A percentile compares a stretch with the other conserved stretches of the same genome.
These are phyloP conservation scores for Caranx ignobilis DNA, from an alignment of 2,113 vertebrate species.

Conservation along the genomic window DNA sequence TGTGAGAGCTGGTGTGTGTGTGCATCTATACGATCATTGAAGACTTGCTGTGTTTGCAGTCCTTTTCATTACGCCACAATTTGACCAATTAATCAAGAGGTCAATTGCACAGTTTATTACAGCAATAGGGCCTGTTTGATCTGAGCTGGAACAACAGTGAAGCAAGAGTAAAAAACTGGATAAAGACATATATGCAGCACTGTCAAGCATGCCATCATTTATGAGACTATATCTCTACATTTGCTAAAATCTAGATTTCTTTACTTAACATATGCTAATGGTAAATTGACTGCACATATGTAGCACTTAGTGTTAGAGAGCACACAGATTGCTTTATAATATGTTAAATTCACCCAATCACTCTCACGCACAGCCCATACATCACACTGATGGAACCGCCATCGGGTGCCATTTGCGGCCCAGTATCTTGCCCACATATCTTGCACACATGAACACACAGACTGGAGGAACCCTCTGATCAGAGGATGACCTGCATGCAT, in stretches of 20 bases:
- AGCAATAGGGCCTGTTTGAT: constrained; percentile 39
- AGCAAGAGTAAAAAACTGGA: background rate
- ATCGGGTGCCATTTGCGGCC: too few species aligned
- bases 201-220: background rate
- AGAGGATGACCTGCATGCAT: too few species aligned
- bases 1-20: constrained; percentile 29
- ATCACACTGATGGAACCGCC: too few species aligned
- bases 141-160: constrained; percentile 30
- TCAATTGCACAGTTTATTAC: constrained; percentile 49
- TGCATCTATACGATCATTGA: constrained; percentile 52
- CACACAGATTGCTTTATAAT: too few species aligned
- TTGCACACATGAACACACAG: too few species aligned
- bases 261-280: background rate
- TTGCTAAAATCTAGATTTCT: background rate
- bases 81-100: constrained; percentile 65
- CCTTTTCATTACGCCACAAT: constrained; percentile 63
- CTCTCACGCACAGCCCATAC: too few species aligned
- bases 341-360: too few species aligned
- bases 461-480: too few species aligned
- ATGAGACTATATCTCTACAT: background rate
- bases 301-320: too few species aligned
- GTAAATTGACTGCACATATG: too few species aligned
- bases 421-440: too few species aligned
- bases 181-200: background rate
- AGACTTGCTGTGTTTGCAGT: constrained; percentile 72